phyloP scores from a whole-genome alignment of 2,113 vertebrate genomes.

The Balaeniceps rex region DNA sequence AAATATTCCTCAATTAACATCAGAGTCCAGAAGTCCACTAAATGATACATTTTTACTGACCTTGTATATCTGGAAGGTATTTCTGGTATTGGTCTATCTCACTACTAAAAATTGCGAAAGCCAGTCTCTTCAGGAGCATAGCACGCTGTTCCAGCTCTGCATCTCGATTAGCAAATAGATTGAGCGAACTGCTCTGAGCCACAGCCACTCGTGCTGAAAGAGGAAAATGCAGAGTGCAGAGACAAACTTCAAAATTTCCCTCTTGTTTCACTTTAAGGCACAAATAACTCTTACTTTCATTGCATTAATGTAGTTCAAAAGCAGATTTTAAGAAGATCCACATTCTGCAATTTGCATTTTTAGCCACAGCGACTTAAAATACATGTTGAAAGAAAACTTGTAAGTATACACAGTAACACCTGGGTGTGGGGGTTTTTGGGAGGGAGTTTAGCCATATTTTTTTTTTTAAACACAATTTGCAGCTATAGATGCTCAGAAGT shows the following conservation, averaged over 20 bases:
- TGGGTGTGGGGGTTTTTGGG: background rate
- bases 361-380: background rate
- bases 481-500: background rate
- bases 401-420: background rate
- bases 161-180: slow-evolving; percentile 94
- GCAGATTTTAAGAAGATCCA: background rate
- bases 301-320: background rate
- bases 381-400: background rate
- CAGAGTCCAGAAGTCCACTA: background rate
- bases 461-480: background rate
- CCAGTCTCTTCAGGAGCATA: slow-evolving; percentile 95
- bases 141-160: slow-evolving; percentile 96
- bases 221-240: background rate
- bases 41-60: slow-evolving; percentile 48
- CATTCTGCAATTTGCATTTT: background rate
- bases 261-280: background rate
- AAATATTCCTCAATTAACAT: background rate
- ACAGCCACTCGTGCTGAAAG: slow-evolving; percentile 91
- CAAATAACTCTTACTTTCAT: background rate
- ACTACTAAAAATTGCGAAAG: slow-evolving; percentile 97
- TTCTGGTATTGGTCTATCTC: slow-evolving; percentile 99
- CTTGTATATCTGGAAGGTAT: slow-evolving; percentile 93
- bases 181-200: slow-evolving; percentile 96
- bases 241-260: background rate
- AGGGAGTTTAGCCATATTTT: background rate